These are phyloP conservation scores for Portunus trituberculatus DNA, from an alignment of 1,140 invertebrate genomes.

Conservation along the genomic window DNA sequence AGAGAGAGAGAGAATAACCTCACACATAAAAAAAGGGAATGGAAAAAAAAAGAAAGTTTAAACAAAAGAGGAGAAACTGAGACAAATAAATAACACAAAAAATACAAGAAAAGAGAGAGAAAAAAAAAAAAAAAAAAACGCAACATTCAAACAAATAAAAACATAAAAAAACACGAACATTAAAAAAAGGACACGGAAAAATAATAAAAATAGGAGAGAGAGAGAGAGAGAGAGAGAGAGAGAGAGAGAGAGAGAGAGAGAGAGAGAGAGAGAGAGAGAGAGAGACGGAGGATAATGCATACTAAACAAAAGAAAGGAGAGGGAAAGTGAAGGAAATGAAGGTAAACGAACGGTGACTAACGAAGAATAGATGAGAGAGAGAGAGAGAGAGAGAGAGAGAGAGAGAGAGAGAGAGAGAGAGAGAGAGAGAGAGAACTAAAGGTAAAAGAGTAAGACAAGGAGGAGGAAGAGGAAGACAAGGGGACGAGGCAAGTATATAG, in stretches of 20 bases:
- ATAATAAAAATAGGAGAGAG: neutral
- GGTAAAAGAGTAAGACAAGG: neutral
- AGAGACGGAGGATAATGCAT: neutral
- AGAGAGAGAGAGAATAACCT: neutral
- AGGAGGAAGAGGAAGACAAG: neutral
- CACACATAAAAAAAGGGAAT: no score
- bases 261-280: neutral
- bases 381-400: neutral
- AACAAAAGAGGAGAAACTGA: no score
- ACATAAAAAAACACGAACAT: no score
- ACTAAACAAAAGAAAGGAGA: neutral
- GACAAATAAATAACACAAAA: no score
- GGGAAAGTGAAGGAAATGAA: neutral
- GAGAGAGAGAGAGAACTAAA: neutral
- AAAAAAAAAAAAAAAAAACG: no score
- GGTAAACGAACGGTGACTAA: neutral
- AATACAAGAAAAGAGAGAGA: no score
- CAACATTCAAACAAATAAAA: no score
- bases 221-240: neutral
- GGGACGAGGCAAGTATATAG: neutral
- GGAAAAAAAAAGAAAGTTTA: neutral
- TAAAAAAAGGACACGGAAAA: no score
- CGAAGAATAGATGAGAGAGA: neutral
- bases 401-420: neutral
- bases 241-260: slow-evolving; percentile 20